Conservation (phyloP, 1,140 invertebrate genomes). For the Apis florea region DNA sequence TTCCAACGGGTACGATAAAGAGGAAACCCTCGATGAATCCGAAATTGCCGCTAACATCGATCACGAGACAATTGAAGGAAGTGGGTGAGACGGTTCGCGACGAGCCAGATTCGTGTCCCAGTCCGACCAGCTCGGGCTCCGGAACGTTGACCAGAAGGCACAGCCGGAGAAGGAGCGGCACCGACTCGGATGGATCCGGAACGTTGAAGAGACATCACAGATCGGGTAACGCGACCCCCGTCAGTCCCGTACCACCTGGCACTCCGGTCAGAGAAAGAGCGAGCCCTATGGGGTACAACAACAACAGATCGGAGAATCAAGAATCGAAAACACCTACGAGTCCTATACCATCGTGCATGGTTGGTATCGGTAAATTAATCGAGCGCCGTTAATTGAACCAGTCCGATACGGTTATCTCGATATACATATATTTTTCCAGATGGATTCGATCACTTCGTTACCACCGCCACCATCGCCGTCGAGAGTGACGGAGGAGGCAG, state of each 20-base stretch:
- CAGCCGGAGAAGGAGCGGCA: constrained; percentile 81
- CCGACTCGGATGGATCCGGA: constrained; percentile 83
- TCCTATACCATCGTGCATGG: constrained; percentile 78
- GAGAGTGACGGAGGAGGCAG: constrained; percentile 72
- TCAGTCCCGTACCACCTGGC: constrained; percentile 78
- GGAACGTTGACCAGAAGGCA: constrained; percentile 82
- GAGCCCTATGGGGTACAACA: constrained; percentile 75
- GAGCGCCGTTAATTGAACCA: too few relatives aligned
- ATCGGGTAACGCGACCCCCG: constrained; percentile 80
- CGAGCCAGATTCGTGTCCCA: constrained; percentile 76
- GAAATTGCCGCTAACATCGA: constrained; percentile 93
- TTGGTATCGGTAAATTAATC: constrained; percentile 56
- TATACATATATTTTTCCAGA: constrained; percentile 56
- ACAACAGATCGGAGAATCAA: constrained; percentile 72
- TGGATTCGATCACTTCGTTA: constrained; percentile 81
- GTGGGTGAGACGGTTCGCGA: constrained; percentile 85
- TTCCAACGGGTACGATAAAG: constrained; percentile 88
- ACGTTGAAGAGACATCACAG: constrained; percentile 83
- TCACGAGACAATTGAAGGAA: constrained; percentile 92
- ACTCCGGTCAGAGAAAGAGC: constrained; percentile 80
- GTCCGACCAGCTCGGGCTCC: constrained; percentile 76
- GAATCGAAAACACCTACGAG: constrained; percentile 77
- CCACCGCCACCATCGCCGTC: constrained; percentile 82
- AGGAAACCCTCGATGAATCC: constrained; percentile 93
- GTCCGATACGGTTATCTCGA: not conserved